Conservation (phyloP, 2,888 invertebrate species). For the Hypomecis atomaria region DNA sequence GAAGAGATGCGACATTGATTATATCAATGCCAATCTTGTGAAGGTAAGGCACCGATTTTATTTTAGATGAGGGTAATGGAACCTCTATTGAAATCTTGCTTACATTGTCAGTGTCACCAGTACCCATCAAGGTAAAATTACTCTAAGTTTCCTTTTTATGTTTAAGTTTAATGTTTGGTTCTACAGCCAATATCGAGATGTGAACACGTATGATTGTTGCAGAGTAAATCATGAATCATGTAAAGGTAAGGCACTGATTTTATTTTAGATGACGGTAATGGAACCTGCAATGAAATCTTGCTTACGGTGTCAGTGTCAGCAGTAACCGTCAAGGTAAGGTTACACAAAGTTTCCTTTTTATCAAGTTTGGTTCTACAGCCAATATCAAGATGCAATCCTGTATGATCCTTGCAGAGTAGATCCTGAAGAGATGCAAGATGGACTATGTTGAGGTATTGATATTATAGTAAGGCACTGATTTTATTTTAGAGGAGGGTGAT, state of each 20-base stretch:
- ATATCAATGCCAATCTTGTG: slow-evolving; percentile 97
- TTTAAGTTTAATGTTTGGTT: no score
- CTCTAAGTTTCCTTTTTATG: no score
- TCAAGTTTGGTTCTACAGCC: slow-evolving; percentile 84
- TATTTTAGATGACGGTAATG: not conserved
- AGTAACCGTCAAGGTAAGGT: no score
- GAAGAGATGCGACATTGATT: slow-evolving; percentile 89
- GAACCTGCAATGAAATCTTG: no score
- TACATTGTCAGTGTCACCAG: no score
- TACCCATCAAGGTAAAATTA: no score
- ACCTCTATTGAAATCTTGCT: no score
- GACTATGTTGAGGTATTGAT: slow-evolving; percentile 98
- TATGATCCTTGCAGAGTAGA: slow-evolving; percentile 97
- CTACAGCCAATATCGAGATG: slow-evolving; percentile 97
- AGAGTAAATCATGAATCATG: slow-evolving; percentile 92
- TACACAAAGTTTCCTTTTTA: no score
- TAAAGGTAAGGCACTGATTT: slow-evolving; percentile 85
- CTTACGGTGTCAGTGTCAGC: no score
- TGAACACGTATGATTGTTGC: slow-evolving; percentile 97
- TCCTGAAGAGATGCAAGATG: slow-evolving; percentile 88
- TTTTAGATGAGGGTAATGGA: not conserved
- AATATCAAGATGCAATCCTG: slow-evolving; percentile 97
- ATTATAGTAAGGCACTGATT: slow-evolving; percentile 79
- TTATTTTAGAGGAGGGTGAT: not conserved
- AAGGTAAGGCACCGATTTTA: slow-evolving; percentile 81